Conservation (phyloP, 2,113 vertebrate genomes). For the Peromyscus maniculatus region DNA sequence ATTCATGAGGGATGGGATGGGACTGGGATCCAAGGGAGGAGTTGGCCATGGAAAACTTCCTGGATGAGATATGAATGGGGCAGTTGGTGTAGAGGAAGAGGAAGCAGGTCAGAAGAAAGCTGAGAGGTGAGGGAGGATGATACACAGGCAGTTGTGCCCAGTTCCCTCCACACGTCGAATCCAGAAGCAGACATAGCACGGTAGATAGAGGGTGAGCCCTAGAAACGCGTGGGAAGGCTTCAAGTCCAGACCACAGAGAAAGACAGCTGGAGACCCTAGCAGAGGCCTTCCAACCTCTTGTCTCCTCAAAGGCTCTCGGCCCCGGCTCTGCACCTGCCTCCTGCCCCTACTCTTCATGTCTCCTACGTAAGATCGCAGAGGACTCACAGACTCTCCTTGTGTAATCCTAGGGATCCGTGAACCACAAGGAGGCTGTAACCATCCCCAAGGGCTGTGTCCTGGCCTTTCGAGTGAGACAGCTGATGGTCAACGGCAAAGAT, state of each 20-base stretch:
- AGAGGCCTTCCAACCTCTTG: neutral
- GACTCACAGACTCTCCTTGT: neutral
- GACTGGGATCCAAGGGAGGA: neutral
- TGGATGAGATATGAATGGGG: neutral
- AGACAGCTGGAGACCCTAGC: neutral
- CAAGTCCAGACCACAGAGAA: neutral
- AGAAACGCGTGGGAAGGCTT: neutral
- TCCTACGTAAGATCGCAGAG: neutral
- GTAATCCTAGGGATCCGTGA: slow-evolving; percentile 72
- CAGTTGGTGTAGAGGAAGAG: slow-evolving; percentile 22
- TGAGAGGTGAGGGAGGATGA: neutral
- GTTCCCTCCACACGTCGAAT: neutral
- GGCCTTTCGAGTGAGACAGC: slow-evolving; percentile 81
- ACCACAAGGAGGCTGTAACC: slow-evolving; percentile 67
- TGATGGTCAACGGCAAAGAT: slow-evolving; percentile 58
- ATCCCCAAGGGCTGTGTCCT: slow-evolving; percentile 86
- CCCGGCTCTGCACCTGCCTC: neutral
- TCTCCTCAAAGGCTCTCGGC: neutral
- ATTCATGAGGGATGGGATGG: slow-evolving; percentile 27
- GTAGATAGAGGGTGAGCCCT: neutral
- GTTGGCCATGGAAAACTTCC: slow-evolving; percentile 47
- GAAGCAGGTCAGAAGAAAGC: neutral
- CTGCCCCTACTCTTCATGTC: neutral
- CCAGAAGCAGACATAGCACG: neutral
- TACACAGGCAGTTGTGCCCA: neutral